Evolutionary conservation across 2,113 vertebrate species (phyloP).

Genomic region (Cairina moschata): DNA sequence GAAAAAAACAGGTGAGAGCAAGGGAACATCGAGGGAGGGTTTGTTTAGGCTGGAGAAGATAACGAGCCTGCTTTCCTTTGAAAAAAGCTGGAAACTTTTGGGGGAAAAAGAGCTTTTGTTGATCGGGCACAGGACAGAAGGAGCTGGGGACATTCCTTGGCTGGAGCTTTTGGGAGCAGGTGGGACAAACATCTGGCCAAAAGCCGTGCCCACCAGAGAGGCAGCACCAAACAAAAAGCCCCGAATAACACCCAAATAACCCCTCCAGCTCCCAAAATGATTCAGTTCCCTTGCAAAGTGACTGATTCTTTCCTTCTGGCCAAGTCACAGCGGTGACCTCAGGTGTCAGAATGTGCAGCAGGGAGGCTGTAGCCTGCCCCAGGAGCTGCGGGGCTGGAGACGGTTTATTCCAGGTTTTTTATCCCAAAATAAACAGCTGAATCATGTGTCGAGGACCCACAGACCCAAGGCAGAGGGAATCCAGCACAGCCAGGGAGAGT

Average conservation of each 20-base stretch:
- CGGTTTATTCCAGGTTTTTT: not conserved
- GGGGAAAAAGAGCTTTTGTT: accelerated
- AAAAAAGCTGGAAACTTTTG: not conserved
- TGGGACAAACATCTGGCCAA: not conserved
- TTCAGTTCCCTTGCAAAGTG: accelerated
- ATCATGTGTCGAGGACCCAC: not conserved
- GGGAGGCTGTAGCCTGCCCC: not conserved
- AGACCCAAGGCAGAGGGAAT: not conserved
- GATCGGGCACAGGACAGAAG: accelerated
- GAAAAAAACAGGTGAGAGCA: accelerated
- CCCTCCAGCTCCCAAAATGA: not conserved
- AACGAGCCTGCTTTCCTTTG: not conserved
- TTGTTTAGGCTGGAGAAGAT: constrained; percentile 40
- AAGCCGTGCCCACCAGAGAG: not conserved
- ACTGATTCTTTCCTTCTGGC: not conserved
- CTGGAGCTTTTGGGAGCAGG: not conserved
- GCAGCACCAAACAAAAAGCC: not conserved
- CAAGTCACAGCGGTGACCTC: not conserved
- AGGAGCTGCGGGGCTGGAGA: not conserved
- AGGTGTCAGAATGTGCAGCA: accelerated
- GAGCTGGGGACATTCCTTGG: not conserved
- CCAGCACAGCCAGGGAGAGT: not conserved
- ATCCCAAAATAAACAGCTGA: not conserved
- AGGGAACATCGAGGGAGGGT: not conserved
- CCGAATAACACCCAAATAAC: not conserved